Evolutionary conservation across 2,888 invertebrate genomes (phyloP).

Genomic region (Apoda limacodes): DNA sequence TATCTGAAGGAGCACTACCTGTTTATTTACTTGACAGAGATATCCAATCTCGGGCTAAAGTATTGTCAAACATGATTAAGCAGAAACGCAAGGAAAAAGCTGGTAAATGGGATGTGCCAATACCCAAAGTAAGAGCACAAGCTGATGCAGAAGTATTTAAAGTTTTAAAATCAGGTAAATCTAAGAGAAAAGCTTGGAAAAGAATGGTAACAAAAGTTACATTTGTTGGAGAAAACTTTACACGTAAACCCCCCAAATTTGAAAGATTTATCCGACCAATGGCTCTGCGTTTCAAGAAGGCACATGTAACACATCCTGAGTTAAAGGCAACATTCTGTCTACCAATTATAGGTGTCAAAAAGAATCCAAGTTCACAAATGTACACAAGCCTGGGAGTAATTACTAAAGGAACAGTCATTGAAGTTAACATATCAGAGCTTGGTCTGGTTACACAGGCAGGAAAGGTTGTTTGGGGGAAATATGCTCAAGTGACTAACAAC

Average conservation of each 20-base stretch:
- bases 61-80: slow-evolving; percentile 98
- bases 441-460: slow-evolving; percentile 99
- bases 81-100: slow-evolving; percentile 99
- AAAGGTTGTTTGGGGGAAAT: slow-evolving; percentile 99
- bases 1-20: slow-evolving; percentile 92
- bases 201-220: slow-evolving; percentile 99
- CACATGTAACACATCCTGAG: slow-evolving; percentile 99
- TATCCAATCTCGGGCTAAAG: slow-evolving; percentile 92
- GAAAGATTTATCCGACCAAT: slow-evolving; percentile 98
- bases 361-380: slow-evolving; percentile 97
- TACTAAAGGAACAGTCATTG: slow-evolving; percentile 97
- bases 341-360: slow-evolving; percentile 98
- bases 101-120: slow-evolving; percentile 99
- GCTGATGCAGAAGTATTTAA: slow-evolving; percentile 97
- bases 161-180: slow-evolving; percentile 91
- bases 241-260: slow-evolving; percentile 98
- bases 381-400: slow-evolving; percentile 98
- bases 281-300: slow-evolving; percentile 96
- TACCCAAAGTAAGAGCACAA: slow-evolving; percentile 97
- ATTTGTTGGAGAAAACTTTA: slow-evolving; percentile 98
- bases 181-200: slow-evolving; percentile 97
- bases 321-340: slow-evolving; percentile 97
- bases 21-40: slow-evolving; percentile 98
- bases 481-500: slow-evolving; percentile 99
- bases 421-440: slow-evolving; percentile 98